phyloP scores from a whole-genome alignment of 2,797 vertebrate species.

The Brotula barbata region DNA sequence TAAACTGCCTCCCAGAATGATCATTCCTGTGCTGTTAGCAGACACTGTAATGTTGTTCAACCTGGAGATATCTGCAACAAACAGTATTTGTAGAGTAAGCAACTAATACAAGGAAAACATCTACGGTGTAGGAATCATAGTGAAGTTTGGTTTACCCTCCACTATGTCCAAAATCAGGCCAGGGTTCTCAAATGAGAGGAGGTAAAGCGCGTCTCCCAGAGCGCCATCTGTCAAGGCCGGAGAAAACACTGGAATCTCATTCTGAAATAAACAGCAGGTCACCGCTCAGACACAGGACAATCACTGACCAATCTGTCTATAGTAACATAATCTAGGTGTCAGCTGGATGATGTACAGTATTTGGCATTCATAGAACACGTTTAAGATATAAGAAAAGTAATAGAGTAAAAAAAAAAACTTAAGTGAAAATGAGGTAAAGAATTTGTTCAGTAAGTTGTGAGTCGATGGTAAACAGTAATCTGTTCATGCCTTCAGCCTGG shows the following conservation, averaged over 20 bases:
- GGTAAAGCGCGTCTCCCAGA: constrained; percentile 94
- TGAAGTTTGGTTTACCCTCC: constrained; percentile 78
- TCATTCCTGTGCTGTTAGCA: constrained; percentile 88
- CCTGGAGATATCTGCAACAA: constrained; percentile 81
- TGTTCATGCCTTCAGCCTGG: too few species aligned
- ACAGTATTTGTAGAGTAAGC: neutral
- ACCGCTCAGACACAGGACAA: too few species aligned
- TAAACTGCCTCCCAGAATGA: constrained; percentile 91
- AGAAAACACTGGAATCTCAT: constrained; percentile 91
- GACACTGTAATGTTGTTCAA: constrained; percentile 88
- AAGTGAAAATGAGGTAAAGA: too few species aligned
- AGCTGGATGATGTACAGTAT: too few species aligned
- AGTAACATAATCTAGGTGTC: too few species aligned
- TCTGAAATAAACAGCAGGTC: too few species aligned
- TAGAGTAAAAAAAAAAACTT: too few species aligned
- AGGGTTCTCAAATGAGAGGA: constrained; percentile 91
- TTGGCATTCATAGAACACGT: too few species aligned
- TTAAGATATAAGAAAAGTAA: too few species aligned
- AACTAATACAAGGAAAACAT: neutral
- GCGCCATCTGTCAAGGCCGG: constrained; percentile 93
- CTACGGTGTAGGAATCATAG: neutral
- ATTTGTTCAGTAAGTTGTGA: too few species aligned
- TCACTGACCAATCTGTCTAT: too few species aligned
- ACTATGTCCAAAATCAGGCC: constrained; percentile 90
- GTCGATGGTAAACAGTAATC: too few species aligned